Percentiles rank a stretch among this genome's conserved stretches.
Evolutionary conservation across 2,797 vertebrate species (phyloP).

Genomic region (Hippopotamyrus pictus): DNA sequence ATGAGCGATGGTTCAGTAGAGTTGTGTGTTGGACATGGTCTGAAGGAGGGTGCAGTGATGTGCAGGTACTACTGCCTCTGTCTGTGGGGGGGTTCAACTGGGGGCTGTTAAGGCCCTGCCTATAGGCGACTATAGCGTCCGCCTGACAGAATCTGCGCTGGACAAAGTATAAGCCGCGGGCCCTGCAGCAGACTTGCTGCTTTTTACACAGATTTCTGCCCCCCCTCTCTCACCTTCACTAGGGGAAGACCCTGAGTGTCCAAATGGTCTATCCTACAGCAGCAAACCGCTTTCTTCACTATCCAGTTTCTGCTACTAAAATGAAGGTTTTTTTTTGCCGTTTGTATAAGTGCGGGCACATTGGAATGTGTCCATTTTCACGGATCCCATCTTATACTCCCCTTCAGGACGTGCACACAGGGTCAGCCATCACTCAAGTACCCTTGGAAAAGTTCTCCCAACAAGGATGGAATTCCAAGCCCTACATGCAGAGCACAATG

Average conservation of each 20-base stretch:
- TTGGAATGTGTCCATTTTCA: background rate
- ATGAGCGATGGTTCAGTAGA: background rate
- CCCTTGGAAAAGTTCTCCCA: background rate
- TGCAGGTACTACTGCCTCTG: background rate
- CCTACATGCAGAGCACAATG: background rate
- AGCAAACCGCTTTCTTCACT: background rate
- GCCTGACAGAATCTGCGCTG: background rate
- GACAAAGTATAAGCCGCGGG: background rate
- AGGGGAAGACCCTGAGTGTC: background rate
- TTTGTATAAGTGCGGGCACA: background rate
- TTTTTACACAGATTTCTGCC: background rate
- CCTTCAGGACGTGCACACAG: background rate
- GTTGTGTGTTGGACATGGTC: background rate
- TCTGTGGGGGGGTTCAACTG: background rate
- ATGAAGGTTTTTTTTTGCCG: background rate
- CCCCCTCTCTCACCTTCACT: background rate
- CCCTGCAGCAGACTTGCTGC: background rate
- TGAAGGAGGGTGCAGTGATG: background rate
- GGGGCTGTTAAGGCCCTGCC: background rate
- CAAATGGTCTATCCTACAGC: background rate
- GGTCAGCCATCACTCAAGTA: background rate
- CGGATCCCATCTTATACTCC: background rate
- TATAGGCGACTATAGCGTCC: background rate
- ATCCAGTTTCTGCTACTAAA: background rate
- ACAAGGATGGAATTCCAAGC: background rate